These are phyloP conservation scores for Grallaria varia DNA, from an alignment of 2,113 vertebrate genomes.

Conservation along the genomic window DNA sequence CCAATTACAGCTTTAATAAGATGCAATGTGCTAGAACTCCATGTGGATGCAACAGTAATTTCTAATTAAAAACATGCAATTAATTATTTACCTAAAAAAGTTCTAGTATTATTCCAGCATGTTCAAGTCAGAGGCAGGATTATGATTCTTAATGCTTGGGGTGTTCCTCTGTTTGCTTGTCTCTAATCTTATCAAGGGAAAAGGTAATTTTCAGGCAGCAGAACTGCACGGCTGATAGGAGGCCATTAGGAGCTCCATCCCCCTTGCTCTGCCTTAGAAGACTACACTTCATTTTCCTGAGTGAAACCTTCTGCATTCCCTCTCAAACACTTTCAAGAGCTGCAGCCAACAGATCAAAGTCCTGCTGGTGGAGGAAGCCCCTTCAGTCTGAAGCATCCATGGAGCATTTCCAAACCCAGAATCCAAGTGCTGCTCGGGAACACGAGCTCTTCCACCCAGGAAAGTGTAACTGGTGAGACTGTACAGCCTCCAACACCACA, in stretches of 20 bases:
- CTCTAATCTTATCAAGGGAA: neutral
- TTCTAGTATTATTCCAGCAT: neutral
- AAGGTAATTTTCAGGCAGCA: slow-evolving; percentile 2
- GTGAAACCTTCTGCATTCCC: neutral
- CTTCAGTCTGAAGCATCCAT: neutral
- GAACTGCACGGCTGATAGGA: neutral
- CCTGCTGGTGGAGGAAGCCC: neutral
- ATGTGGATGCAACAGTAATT: slow-evolving; percentile 8
- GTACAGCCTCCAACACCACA: neutral
- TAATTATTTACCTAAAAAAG: slow-evolving; percentile 57
- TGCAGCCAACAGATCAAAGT: neutral
- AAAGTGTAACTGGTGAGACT: neutral
- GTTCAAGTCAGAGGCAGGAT: neutral
- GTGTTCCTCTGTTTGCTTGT: neutral
- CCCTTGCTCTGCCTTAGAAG: neutral
- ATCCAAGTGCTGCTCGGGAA: neutral
- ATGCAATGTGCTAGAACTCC: slow-evolving; percentile 22
- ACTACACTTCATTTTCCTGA: neutral
- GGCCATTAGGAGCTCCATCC: neutral
- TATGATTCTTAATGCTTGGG: neutral
- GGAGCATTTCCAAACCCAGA: neutral
- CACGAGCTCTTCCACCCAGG: neutral
- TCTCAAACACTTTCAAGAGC: neutral
- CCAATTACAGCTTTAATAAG: slow-evolving; percentile 62
- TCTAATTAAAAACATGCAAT: slow-evolving; percentile 59